These are phyloP conservation scores for Cygnus buccinator DNA, from an alignment of 2,113 vertebrate genomes.

Conservation along the genomic window DNA sequence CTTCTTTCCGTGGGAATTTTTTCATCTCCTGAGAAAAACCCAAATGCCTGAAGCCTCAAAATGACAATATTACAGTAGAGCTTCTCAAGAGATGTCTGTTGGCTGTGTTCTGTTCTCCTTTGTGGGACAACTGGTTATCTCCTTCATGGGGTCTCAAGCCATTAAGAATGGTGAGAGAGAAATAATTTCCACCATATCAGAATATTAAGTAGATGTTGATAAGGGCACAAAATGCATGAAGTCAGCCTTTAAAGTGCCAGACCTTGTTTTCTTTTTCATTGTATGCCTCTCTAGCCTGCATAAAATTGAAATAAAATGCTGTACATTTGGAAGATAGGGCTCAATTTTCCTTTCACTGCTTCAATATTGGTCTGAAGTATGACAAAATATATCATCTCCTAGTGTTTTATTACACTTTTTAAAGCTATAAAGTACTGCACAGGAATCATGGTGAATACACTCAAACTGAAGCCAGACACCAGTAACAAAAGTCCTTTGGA, in stretches of 20 bases:
- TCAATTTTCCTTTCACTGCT: not conserved
- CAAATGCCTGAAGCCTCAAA: not conserved
- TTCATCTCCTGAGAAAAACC: not conserved
- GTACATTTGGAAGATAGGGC: not conserved
- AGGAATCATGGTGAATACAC: not conserved
- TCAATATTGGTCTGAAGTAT: not conserved
- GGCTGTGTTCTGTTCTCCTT: not conserved
- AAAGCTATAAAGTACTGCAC: not conserved
- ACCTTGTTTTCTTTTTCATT: not conserved
- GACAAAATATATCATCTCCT: not conserved
- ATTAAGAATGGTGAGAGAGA: not conserved
- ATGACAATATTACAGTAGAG: not conserved
- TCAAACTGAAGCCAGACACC: not conserved
- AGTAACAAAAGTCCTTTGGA: not conserved
- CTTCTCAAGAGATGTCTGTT: not conserved
- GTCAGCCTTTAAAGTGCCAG: not conserved
- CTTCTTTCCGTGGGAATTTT: not conserved
- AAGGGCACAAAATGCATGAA: not conserved
- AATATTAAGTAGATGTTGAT: not conserved
- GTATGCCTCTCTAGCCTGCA: not conserved
- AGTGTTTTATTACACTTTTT: not conserved
- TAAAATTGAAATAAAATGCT: not conserved
- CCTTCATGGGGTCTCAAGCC: not conserved
- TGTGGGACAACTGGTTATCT: not conserved
- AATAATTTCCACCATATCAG: not conserved